Conservation (phyloP, 1,140 invertebrate species). For the Leptopilina clavipes region DNA sequence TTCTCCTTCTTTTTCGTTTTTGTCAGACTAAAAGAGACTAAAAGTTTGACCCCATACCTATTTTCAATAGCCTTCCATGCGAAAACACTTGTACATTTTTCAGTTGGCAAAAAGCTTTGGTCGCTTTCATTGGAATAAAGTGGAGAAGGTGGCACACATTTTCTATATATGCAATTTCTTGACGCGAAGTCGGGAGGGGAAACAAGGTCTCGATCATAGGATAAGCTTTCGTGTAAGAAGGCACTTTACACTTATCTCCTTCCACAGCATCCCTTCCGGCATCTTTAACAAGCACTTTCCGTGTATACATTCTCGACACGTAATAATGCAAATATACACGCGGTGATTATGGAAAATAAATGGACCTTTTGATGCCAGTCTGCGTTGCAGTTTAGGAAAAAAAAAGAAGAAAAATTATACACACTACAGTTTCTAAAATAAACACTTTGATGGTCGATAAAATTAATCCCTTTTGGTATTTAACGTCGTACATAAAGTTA, state of each 20-base stretch:
- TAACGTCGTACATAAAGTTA: no score
- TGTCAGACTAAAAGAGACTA: conserved; percentile 37
- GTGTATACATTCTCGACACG: conserved; percentile 31
- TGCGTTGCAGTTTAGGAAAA: background rate
- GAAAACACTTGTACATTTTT: conserved; percentile 52
- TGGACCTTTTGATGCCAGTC: background rate
- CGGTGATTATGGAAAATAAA: conserved; percentile 29
- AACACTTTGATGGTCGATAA: background rate
- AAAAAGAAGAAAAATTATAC: background rate
- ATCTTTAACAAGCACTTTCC: conserved; percentile 32
- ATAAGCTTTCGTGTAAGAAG: conserved; percentile 41
- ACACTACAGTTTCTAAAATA: background rate
- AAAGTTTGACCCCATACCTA: conserved; percentile 40
- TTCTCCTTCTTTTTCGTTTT: conserved; percentile 28
- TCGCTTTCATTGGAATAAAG: conserved; percentile 5
- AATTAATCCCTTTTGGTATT: background rate
- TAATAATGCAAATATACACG: conserved; percentile 20
- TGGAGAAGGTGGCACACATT: background rate
- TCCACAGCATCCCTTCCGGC: conserved; percentile 33
- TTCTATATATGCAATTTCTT: conserved; percentile 29
- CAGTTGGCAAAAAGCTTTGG: conserved; percentile 24
- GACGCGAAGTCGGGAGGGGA: background rate
- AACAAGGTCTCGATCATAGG: conserved; percentile 40
- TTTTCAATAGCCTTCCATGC: conserved; percentile 41
- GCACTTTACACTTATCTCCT: conserved; percentile 43